Conservation (phyloP, 2,888 invertebrate species). For the Trissoscelio sp. region DNA sequence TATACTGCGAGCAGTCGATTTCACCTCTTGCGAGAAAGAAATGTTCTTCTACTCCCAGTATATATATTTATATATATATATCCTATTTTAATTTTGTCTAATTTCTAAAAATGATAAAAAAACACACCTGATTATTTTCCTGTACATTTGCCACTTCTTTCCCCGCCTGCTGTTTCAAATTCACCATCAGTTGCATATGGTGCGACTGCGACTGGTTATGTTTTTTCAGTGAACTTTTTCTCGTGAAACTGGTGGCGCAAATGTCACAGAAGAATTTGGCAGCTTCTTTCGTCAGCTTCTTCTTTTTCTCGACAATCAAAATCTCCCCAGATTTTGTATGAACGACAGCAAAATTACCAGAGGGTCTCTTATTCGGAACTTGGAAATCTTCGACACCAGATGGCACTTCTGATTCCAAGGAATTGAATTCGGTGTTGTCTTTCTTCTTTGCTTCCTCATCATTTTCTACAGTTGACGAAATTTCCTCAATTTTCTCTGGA, state of each 20-base stretch:
- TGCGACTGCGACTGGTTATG: conserved; percentile 82
- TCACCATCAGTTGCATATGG: conserved; percentile 74
- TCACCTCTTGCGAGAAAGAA: too few relatives aligned
- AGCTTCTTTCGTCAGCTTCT: conserved; percentile 81
- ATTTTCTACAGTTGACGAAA: neutral
- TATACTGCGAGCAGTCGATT: too few relatives aligned
- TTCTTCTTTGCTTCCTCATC: neutral
- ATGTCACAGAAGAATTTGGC: conserved; percentile 81
- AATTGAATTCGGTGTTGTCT: too few relatives aligned
- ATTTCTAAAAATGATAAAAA: too few relatives aligned
- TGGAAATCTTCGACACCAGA: conserved; percentile 70
- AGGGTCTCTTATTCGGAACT: conserved; percentile 75
- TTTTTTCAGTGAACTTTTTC: conserved; percentile 81
- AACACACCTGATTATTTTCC: conserved; percentile 26
- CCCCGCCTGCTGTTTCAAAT: conserved; percentile 40
- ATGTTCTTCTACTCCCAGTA: too few relatives aligned
- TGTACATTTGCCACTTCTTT: conserved; percentile 18
- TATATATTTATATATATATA: too few relatives aligned
- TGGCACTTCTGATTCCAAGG: conserved; percentile 9
- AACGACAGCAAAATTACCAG: conserved; percentile 80
- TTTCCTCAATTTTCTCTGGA: neutral
- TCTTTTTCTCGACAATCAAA: conserved; percentile 80
- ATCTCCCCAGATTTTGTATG: conserved; percentile 81
- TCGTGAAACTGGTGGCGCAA: conserved; percentile 81
- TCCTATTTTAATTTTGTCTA: too few relatives aligned